A percentile compares a stretch with the other conserved stretches of the same genome.
Evolutionary conservation across 2,113 vertebrate species (phyloP).

Genomic region (Leptobrachium leishanense): DNA sequence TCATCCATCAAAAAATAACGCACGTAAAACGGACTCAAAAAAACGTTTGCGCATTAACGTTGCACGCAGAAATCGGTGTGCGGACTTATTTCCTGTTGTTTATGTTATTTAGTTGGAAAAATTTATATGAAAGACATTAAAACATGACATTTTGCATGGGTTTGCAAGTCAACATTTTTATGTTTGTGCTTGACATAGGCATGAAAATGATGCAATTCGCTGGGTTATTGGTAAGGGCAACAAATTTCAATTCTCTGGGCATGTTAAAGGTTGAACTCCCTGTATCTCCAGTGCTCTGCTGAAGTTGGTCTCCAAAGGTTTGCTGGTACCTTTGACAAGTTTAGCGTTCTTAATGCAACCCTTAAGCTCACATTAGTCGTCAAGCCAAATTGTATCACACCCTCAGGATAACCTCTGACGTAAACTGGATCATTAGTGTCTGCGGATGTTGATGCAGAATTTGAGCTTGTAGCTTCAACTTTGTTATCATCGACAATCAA

Average conservation of each 20-base stretch:
- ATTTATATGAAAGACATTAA: no score
- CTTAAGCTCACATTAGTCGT: constrained; percentile 76
- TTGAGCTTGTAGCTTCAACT: constrained; percentile 74
- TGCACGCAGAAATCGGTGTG: no score
- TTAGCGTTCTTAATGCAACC: constrained; percentile 87
- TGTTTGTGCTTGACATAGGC: constrained; percentile 48
- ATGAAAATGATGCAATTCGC: constrained; percentile 47
- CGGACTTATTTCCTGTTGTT: no score
- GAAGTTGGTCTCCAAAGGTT: constrained; percentile 83
- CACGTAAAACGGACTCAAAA: no score
- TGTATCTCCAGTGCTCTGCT: constrained; percentile 84
- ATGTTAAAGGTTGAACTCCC: constrained; percentile 90
- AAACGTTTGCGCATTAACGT: no score
- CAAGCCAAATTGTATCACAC: constrained; percentile 85
- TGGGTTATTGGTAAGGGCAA: constrained; percentile 41
- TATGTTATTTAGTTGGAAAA: no score
- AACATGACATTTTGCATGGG: constrained; percentile 52
- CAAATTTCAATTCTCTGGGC: constrained; percentile 69
- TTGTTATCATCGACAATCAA: constrained; percentile 79
- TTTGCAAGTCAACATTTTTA: constrained; percentile 55
- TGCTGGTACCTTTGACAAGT: constrained; percentile 83
- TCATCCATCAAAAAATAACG: no score
- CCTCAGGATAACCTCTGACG: constrained; percentile 88
- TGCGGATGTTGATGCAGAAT: constrained; percentile 76
- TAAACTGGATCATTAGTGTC: constrained; percentile 93